Evolutionary conservation across 2,888 invertebrate genomes (phyloP).

Genomic region (Harpalus rubripes): DNA sequence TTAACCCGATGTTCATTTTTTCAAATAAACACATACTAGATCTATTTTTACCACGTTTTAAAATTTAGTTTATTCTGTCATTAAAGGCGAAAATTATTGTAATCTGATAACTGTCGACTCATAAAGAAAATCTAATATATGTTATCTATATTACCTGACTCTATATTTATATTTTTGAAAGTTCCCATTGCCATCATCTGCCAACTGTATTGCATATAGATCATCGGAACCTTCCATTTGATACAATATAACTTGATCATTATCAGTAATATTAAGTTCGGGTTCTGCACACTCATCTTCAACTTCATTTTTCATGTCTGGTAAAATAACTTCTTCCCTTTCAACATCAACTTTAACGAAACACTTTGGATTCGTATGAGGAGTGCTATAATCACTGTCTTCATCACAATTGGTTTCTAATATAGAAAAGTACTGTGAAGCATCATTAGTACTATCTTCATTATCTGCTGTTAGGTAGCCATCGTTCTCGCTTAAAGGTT

Average conservation of each 20-base stretch:
- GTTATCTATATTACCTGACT: slow-evolving; percentile 72
- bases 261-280: slow-evolving; percentile 60
- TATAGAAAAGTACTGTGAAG: slow-evolving; percentile 75
- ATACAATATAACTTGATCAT: slow-evolving; percentile 74
- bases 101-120: background rate
- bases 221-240: slow-evolving; percentile 75
- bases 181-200: slow-evolving; percentile 75
- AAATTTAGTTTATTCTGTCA: too few relatives aligned
- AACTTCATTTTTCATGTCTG: slow-evolving; percentile 64
- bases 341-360: slow-evolving; percentile 68
- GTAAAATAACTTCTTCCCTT: slow-evolving; percentile 67
- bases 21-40: too few relatives aligned
- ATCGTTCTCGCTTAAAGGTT: slow-evolving; percentile 72
- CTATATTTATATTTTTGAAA: slow-evolving; percentile 76
- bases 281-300: slow-evolving; percentile 62
- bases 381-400: slow-evolving; percentile 67
- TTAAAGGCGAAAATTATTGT: background rate
- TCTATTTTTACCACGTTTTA: too few relatives aligned
- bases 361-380: slow-evolving; percentile 63
- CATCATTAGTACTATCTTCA: slow-evolving; percentile 70
- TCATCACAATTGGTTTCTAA: slow-evolving; percentile 70
- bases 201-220: slow-evolving; percentile 75
- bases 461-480: slow-evolving; percentile 73
- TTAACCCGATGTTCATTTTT: too few relatives aligned
- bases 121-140: background rate